phyloP scores from a whole-genome alignment of 2,888 invertebrate genomes.

The Adelphocoris suturalis region DNA sequence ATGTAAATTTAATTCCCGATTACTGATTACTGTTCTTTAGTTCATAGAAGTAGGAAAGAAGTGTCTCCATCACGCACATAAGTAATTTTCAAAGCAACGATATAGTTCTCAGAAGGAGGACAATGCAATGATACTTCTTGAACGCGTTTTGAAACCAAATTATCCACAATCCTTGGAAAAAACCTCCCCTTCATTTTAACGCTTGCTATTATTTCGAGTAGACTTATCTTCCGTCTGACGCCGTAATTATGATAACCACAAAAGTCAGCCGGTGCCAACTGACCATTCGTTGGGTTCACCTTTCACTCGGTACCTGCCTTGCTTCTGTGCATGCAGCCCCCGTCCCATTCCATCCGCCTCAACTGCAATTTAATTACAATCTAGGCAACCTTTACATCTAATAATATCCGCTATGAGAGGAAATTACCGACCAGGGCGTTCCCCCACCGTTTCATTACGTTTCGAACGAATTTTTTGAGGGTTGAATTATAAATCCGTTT shows the following conservation, averaged over 20 bases:
- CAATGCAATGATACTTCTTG: neutral
- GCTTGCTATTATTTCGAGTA: constrained; percentile 21
- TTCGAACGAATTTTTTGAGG: neutral
- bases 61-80: neutral
- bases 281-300: constrained; percentile 23
- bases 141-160: neutral
- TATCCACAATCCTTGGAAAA: neutral
- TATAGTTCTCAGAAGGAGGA: neutral
- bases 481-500: constrained; percentile 12
- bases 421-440: neutral
- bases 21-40: neutral
- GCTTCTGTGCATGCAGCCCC: neutral
- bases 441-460: constrained; percentile 1
- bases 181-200: neutral
- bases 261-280: neutral
- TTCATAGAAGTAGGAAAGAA: neutral
- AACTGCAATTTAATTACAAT: constrained; percentile 25
- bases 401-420: constrained; percentile 14
- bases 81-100: constrained; percentile 11
- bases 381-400: constrained; percentile 9
- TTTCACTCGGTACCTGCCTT: neutral
- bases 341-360: neutral
- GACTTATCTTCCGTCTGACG: neutral
- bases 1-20: neutral
- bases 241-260: constrained; percentile 29